phyloP scores from a whole-genome alignment of 1,140 invertebrate genomes.

The Drosophila bifasciata region DNA sequence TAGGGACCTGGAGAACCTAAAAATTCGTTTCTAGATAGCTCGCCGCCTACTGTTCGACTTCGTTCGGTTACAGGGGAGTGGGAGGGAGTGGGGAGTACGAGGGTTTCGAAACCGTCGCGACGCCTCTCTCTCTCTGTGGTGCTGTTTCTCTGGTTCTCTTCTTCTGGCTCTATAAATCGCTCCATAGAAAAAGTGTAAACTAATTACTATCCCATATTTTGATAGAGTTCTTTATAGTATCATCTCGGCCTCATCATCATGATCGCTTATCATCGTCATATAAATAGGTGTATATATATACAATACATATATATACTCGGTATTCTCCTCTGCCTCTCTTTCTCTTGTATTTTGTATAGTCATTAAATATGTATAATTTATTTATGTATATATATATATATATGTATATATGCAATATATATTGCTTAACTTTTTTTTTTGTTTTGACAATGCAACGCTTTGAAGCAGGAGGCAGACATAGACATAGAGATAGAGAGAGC shows the following conservation, averaged over 20 bases:
- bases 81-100: constrained; percentile 15
- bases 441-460: constrained; percentile 73
- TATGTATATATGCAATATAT: constrained; percentile 73
- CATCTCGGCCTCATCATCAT: constrained; percentile 32
- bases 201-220: constrained; percentile 73
- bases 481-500: constrained; percentile 55
- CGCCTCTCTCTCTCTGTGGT: constrained; percentile 39
- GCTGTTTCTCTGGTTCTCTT: constrained; percentile 25
- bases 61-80: not conserved
- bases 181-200: constrained; percentile 83
- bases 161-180: constrained; percentile 70
- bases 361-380: constrained; percentile 75
- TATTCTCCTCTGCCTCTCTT: constrained; percentile 46
- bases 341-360: constrained; percentile 48
- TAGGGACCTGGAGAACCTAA: constrained; percentile 35
- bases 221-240: constrained; percentile 66
- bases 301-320: constrained; percentile 59
- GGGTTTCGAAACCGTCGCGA: constrained; percentile 60
- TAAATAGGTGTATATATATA: constrained; percentile 68
- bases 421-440: constrained; percentile 65
- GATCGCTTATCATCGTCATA: constrained; percentile 24
- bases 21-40: constrained; percentile 63
- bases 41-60: constrained; percentile 2
- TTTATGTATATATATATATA: constrained; percentile 43
- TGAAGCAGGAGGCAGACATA: constrained; percentile 68